Evolutionary conservation across 1,140 invertebrate genomes (phyloP), one percentile per base, ranked within the genome.

Genomic region (Drosophila ercepeae): DNA sequence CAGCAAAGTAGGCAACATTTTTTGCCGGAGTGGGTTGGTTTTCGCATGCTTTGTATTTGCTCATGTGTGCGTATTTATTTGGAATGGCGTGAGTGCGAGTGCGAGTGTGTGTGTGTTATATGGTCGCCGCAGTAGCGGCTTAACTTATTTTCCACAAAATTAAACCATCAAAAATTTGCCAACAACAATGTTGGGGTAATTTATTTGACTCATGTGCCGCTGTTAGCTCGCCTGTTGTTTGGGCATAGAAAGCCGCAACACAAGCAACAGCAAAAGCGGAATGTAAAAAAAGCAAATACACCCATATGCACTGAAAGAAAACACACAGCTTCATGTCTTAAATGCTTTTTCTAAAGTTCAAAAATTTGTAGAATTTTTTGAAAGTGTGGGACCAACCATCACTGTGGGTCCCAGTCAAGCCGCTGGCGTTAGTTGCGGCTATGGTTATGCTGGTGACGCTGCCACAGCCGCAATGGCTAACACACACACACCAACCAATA

Each of bases 111-210:
- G 54, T 50, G 55, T 72, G 61, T 49, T 88, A 69, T 81, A 84
- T 63, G 77, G 81, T 48, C 81, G 60, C 79, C 83, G 46, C 82
- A 88, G 76, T 72, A 86, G 82, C 82, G 82, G 81, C 82, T 86
- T 75, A 86, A 86, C 82, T 86, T 86, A 86, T 86, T 86, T 86
- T 86, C 82, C 82, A 86, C 82, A 86, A 86, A 86, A 86, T 86
- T 86, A 86, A 86, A 86, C 82, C 82, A 88, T 86, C 82, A 86
- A 86, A 86, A 86, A 86, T 86, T 86, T 86, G 77, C 82, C 82
- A 86, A 86, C 82, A 86, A 86, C 82, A 86, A 86, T 86, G 82
- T 61, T 53, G 83, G 82, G 77, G 83, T 86, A 86, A 86, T 86
- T 86, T 86, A 86, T 86, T 88, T 86, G 82, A 86, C 82, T 88